phyloP scores from a whole-genome alignment of 2,113 vertebrate genomes.

The Neodon shergylaensis region DNA sequence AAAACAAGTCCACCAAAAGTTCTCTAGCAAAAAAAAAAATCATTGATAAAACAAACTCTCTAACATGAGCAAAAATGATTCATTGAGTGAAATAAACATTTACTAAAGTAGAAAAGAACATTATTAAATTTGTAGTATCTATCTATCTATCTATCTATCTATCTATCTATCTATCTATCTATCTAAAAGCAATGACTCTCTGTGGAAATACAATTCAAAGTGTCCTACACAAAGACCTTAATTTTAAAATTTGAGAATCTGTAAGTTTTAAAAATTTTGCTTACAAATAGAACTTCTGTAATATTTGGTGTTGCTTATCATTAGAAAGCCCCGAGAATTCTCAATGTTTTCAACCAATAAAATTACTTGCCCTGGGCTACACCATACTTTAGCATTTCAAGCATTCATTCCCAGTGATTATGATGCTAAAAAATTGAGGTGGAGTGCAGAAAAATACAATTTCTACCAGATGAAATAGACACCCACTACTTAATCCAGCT shows the following conservation, averaged over 20 bases:
- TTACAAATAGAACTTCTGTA: neutral
- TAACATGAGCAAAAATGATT: neutral
- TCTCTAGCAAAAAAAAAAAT: neutral
- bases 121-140: neutral
- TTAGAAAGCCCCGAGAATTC: slow-evolving; percentile 36
- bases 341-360: neutral
- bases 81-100: slow-evolving; percentile 31
- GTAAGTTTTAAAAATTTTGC: neutral
- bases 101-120: neutral
- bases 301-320: neutral
- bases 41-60: neutral
- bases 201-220: slow-evolving; percentile 5
- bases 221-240: neutral
- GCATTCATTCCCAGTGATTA: neutral
- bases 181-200: no score
- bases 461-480: neutral
- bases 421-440: no score
- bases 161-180: no score
- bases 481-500: neutral
- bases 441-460: neutral
- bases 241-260: slow-evolving; percentile 2
- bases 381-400: slow-evolving; percentile 11
- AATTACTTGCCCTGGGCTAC: neutral
- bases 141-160: no score
- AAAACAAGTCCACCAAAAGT: slow-evolving; percentile 20